Base-by-base conservation (phyloP, 35 echinoderm and acorn worm genomes). In the Heliocidaris tuberculata region DNA sequence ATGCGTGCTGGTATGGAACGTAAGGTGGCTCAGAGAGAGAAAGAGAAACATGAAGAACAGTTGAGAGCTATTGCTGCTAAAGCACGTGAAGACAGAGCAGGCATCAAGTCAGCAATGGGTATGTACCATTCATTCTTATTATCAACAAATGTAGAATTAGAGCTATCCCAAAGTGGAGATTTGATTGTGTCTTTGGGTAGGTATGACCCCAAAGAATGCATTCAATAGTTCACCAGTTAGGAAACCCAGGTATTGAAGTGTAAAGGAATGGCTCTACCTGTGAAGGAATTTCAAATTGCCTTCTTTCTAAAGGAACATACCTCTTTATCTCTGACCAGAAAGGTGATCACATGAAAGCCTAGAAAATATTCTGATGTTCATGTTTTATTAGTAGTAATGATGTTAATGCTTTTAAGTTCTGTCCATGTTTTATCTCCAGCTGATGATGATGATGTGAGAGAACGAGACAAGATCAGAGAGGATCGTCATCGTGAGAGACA, bases 1-100 rank as follows among this genome's bases (percentile, higher is more conserved):
- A 99, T 99, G 95, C 92, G 98, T 96, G 98, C 98, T n/a, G 86
- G 94, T 11, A 96, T 97, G 94, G 98, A 99, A 71, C 96, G 95
- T 59, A 97, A 96, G 94, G 93, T 99, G 19, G 98, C 98, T 32
- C 95, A 97, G 94, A 99, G 95, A 60, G 96, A 99, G 92, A 97
- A 97, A 50, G 96, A 97, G 94, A 99, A 99, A 93, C 96, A 97
- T 86, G 98, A 99, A 93, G 98, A 99, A 85, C 86, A 99, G 29
- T 50, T 99, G 85, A 93, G 95, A 50, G 93, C 86, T 42, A 65
- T 99, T 32, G 98, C 98, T 31, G 91, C 96, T 86, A 96, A 96
- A 59, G 98, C 98, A 27, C 95, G 98, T 48, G 95, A 99, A 91
- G 98, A 99, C 94, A 96, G 98, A 85, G 98, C 98, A 47, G 98